A percentile compares a stretch with the other conserved stretches of the same genome.
Conservation (phyloP, 30 jellyfish, hydroid and myxozoan genomes). For the Turritopsis dohrnii region DNA sequence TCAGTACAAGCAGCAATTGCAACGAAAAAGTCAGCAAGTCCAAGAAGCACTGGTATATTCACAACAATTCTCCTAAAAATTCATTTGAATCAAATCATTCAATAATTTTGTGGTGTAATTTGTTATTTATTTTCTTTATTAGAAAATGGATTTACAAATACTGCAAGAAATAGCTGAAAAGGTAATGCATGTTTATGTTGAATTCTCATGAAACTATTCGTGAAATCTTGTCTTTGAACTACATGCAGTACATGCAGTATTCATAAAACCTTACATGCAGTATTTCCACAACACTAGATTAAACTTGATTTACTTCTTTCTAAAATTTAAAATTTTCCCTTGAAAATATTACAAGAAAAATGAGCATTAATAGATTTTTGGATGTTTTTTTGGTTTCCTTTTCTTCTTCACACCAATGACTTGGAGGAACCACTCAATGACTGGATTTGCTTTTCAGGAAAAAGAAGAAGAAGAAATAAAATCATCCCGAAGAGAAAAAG, state of each 20-base stretch:
- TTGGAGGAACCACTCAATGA: no score
- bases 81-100: neutral
- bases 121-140: neutral
- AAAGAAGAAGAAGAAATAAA: slow-evolving; percentile 23
- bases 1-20: slow-evolving; percentile 80
- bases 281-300: no score
- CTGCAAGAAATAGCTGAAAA: slow-evolving; percentile 54
- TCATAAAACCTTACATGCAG: no score
- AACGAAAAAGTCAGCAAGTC: slow-evolving; percentile 69
- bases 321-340: no score
- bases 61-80: neutral
- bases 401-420: no score
- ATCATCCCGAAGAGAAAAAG: slow-evolving; percentile 58
- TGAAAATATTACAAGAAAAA: no score
- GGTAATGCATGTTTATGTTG: slow-evolving; percentile 26
- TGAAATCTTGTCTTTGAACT: neutral
- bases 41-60: slow-evolving; percentile 70
- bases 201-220: neutral
- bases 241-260: no score
- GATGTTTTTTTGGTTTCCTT: no score
- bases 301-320: no score
- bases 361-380: no score
- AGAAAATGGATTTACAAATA: slow-evolving; percentile 69
- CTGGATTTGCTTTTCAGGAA: no score
- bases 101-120: neutral